Evolutionary conservation across 2,797 vertebrate species (phyloP), one percentile per base, ranked within the genome.

Genomic region (Labeo calbasu): DNA sequence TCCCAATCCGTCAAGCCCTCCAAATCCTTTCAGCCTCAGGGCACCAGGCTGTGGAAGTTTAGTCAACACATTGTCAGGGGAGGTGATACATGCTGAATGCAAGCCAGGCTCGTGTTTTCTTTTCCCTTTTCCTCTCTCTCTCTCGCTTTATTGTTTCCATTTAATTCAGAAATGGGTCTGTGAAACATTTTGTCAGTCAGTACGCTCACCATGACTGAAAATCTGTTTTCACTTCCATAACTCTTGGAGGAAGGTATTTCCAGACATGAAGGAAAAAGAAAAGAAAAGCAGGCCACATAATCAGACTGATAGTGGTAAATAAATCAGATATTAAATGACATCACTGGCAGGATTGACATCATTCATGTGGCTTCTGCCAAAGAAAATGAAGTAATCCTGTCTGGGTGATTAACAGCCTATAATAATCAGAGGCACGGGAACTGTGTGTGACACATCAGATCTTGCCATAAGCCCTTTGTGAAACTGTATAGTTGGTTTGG

Each of bases 331-430:
- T 88, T 87, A 77, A 76, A 85, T 92, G 82, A 87, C 81, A 87
- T 92, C 77, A 81, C 73, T 84, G 82, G 81, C 46, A 40, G 46
- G 40, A 76, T 15, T 66, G 83, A 90, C 82, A 87, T 93, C 82
- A 87, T 88, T 73, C 77, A 82, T 73, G 81, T 88, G 85, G 75
- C 25, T 14, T 6, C 11, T 84, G 90, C 91, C 90, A 21, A 88
- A 87, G 28, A 71, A 69, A 84, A 87, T 91, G 87, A 91, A 87
- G 80, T 84, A 87, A 88, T 89, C 83, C 83, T 28, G 76, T 85
- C 87, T 73, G 43, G n/a, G 79, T 69, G 88, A 89, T 89, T 85
- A 86, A 83, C 89, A 84, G 51, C 78, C 73, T 87, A 70, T 88
- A 43, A 25, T 68, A 85, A 88, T 69, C 75, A 89, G 77, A 81